Base-by-base conservation (phyloP, 2,797 vertebrate species). In the Semotilus atromaculatus region DNA sequence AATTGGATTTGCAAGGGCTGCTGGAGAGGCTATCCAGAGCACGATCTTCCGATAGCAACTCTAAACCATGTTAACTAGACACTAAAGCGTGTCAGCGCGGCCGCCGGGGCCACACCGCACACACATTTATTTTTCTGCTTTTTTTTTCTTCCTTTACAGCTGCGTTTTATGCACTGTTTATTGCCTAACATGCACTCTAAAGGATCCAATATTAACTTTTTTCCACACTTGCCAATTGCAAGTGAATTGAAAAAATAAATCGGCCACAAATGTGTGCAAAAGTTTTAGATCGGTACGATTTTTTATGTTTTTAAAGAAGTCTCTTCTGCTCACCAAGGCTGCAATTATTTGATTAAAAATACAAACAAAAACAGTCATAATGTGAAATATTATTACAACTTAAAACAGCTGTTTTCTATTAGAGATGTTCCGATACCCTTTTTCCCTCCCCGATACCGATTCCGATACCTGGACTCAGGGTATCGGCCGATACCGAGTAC, bases 1-100 rank as follows among this genome's bases (percentile, higher is more conserved):
- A 95, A 97, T 98, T 97, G 97, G 97, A 96, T 96, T 95, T 94
- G 90, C 86, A 88, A 89, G 82, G 92, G 91, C 94, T 94, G 94
- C 91, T 90, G 90, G 90, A 88, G 88, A 94, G 93, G 94, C 93
- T 92, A 94, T 94, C 92, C 91, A 85, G 93, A 93, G 89, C 90
- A 91, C 91, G 93, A 95, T 95, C 93, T 93, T 92, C 92, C 92
- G 94, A 94, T 94, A 92, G 85, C 85, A 86, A 60, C 88, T 75
- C 82, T 90, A 93, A 93, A 94, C 91, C 92, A 88, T 85, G 90
- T 94, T 94, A 95, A 92, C 86, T 83, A 90, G 89, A 93, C 90
- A 92, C 90, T 92, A 91, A 93, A 89, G 89, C 88, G 87, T 89
- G 90, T 90, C 89, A 78, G 86, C 74, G 72, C 86, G 29, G 55